These are phyloP conservation scores for Myotis myotis DNA, from an alignment of 2,797 vertebrate species.

Conservation along the genomic window DNA sequence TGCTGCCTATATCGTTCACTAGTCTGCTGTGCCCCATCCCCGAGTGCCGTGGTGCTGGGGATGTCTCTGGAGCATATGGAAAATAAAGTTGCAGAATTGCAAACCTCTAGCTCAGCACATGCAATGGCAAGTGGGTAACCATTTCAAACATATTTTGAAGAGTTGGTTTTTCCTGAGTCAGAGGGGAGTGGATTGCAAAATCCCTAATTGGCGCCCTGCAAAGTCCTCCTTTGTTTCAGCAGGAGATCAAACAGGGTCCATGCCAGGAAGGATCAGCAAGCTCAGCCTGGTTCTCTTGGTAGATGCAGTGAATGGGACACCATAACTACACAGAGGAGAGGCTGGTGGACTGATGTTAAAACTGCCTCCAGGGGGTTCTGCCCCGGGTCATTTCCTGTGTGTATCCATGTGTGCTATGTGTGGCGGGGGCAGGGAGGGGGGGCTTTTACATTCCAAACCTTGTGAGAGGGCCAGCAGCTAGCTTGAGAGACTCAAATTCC, in stretches of 20 bases:
- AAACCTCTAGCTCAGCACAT: conserved; percentile 78
- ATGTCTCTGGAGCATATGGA: conserved; percentile 72
- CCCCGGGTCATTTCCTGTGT: not conserved
- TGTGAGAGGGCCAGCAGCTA: not conserved
- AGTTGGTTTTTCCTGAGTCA: not conserved
- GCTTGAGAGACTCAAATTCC: not conserved
- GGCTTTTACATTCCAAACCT: not conserved
- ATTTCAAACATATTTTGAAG: conserved; percentile 70
- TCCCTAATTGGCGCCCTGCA: not conserved
- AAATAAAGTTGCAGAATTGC: conserved; percentile 76
- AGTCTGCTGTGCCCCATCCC: conserved; percentile 59
- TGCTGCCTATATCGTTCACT: conserved; percentile 70
- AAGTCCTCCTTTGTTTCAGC: not conserved
- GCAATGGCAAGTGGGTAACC: conserved; percentile 70
- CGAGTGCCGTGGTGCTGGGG: conserved; percentile 65
- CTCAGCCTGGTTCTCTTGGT: not conserved
- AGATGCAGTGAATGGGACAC: not conserved
- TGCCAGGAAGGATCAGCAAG: not conserved
- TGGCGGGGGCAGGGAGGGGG: not conserved
- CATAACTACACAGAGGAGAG: not conserved
- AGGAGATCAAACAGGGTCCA: not conserved
- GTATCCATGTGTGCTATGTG: not conserved
- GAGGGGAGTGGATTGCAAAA: conserved; percentile 18
- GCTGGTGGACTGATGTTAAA: not conserved
- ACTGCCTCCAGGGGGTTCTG: not conserved